Percentiles rank a stretch among this genome's conserved stretches.
Evolutionary conservation across 2,797 vertebrate species (phyloP).

Genomic region (Eospalax fontanierii): DNA sequence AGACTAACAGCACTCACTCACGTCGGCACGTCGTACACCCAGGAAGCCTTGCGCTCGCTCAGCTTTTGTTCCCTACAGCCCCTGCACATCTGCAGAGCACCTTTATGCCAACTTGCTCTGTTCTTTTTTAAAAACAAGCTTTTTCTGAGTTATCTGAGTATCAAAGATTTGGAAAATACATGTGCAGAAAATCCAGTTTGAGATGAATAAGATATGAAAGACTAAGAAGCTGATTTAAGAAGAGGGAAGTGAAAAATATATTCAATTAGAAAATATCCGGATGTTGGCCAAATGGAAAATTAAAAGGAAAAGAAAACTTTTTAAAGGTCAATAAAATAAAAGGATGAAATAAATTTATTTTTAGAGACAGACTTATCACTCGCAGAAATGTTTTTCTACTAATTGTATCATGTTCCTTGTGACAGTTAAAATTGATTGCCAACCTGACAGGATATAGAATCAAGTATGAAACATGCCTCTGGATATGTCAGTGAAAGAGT

Average conservation of each 20-base stretch:
- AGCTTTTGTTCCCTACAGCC: no score
- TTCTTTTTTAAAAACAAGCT: background rate
- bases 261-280: slow-evolving; percentile 38
- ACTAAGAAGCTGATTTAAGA: background rate
- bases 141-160: slow-evolving; percentile 29
- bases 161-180: background rate
- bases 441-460: background rate
- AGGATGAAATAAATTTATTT: background rate
- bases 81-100: slow-evolving; percentile 8
- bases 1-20: slow-evolving; percentile 45
- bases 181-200: background rate
- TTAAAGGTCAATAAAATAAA: background rate
- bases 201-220: background rate
- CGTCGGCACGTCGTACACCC: no score
- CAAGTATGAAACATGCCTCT: background rate
- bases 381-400: background rate
- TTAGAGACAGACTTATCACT: background rate
- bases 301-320: background rate
- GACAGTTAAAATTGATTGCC: background rate
- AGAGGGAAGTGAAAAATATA: background rate
- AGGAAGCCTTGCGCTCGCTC: no score
- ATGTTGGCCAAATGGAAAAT: background rate
- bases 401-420: background rate
- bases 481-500: no score
- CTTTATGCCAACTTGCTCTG: background rate